Evolutionary conservation across 2,113 vertebrate species (phyloP).

Genomic region (Odobenus rosmarus): DNA sequence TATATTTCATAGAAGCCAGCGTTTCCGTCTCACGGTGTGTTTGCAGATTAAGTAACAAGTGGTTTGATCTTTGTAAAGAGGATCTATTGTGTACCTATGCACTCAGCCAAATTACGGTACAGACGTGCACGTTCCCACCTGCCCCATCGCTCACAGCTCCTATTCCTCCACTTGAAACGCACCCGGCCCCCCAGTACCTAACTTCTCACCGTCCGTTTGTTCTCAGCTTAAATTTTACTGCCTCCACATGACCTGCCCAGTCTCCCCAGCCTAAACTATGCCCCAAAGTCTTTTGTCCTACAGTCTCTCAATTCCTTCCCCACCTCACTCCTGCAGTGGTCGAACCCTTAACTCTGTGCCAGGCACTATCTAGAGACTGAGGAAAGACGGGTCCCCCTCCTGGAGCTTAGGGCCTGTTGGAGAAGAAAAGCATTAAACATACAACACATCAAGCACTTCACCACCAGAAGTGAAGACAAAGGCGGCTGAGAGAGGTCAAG

Average conservation of each 20-base stretch:
- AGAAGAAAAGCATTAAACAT: not conserved
- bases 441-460: no score
- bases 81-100: not conserved
- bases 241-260: not conserved
- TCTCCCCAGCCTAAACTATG: not conserved
- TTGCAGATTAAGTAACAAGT: not conserved
- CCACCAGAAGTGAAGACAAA: not conserved
- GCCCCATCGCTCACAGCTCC: not conserved
- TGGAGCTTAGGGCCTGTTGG: not conserved
- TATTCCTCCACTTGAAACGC: not conserved
- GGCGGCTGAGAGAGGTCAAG: not conserved
- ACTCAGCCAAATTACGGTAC: not conserved
- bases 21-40: not conserved
- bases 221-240: not conserved
- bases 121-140: not conserved
- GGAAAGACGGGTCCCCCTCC: not conserved
- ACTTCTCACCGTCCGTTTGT: not conserved
- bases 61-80: not conserved
- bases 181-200: not conserved
- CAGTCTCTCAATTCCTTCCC: not conserved
- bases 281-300: not conserved
- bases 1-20: not conserved
- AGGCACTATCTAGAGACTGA: not conserved
- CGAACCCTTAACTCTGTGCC: not conserved
- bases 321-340: rapidly evolving